Conservation (phyloP, 2,888 invertebrate genomes). For the Psococerastis gibbosa region DNA sequence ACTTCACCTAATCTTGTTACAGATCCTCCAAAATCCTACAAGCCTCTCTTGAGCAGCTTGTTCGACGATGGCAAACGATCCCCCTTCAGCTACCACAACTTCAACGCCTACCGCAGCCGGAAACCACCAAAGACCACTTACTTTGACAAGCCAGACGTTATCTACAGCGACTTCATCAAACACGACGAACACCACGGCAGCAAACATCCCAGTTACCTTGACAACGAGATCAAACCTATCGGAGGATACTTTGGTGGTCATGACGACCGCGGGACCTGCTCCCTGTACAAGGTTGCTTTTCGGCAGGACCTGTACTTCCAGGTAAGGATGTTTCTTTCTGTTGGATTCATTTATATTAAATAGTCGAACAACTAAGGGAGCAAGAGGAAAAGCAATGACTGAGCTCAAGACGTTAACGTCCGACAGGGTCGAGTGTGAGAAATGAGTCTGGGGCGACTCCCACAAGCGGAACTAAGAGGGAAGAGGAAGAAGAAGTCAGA, state of each 20-base stretch:
- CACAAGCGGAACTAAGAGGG: no score
- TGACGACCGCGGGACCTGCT: constrained; percentile 34
- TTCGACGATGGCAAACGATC: neutral
- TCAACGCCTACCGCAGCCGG: neutral
- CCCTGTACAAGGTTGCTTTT: constrained; percentile 46
- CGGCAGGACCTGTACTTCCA: constrained; percentile 41
- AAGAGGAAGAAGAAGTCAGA: no score
- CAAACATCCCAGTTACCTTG: neutral
- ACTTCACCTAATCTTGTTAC: no score
- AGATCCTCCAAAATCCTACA: constrained; percentile 2
- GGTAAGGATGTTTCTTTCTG: constrained; percentile 21
- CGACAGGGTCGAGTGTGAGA: no score
- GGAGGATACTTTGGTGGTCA: constrained; percentile 16
- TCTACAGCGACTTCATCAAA: no score
- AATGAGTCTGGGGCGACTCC: no score
- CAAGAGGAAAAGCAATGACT: no score
- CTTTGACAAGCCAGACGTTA: constrained; percentile 5
- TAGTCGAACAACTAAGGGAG: no score
- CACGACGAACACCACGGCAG: neutral
- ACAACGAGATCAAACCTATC: constrained; percentile 1
- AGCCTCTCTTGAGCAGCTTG: neutral
- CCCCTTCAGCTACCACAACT: constrained; percentile 6
- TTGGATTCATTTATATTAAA: neutral
- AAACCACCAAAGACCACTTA: constrained; percentile 1
- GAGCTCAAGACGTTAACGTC: no score